These are phyloP conservation scores for Ursus arctos DNA, from an alignment of 2,113 vertebrate genomes.

Conservation along the genomic window DNA sequence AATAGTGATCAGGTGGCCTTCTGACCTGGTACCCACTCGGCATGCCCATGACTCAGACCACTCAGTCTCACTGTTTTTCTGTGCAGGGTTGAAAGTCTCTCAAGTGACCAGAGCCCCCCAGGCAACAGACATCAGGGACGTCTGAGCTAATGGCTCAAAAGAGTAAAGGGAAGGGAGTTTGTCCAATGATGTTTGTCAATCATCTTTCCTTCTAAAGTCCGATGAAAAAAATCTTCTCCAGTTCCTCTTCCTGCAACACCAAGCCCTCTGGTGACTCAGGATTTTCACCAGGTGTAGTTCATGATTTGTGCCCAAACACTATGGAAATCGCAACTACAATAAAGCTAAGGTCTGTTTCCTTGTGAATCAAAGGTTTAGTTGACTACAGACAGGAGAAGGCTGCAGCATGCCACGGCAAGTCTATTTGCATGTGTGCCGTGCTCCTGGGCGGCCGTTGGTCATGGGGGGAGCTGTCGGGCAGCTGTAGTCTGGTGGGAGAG, in stretches of 20 bases:
- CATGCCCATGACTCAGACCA: neutral
- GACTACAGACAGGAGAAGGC: conserved; percentile 40
- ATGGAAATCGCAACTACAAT: conserved; percentile 42
- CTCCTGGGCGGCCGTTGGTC: conserved; percentile 55
- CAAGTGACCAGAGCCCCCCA: neutral
- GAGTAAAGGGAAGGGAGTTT: neutral
- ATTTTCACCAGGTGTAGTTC: conserved; percentile 52
- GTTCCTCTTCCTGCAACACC: conserved; percentile 58
- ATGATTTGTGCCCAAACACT: neutral
- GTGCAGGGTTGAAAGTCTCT: neutral
- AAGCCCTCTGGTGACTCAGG: conserved; percentile 45
- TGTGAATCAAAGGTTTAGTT: conserved; percentile 66
- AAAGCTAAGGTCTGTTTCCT: conserved; percentile 64
- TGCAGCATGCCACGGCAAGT: conserved; percentile 56
- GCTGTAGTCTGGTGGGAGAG: conserved; percentile 50
- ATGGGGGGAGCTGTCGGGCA: neutral
- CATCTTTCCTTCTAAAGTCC: conserved; percentile 32
- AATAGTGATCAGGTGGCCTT: neutral
- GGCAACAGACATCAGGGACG: neutral
- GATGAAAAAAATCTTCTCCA: neutral
- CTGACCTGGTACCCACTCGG: neutral
- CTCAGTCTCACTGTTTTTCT: neutral
- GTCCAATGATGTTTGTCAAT: neutral
- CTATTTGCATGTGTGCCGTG: neutral
- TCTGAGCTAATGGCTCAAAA: neutral